Evolutionary conservation across 2,888 invertebrate genomes (phyloP), one percentile per base, ranked within the genome.

Genomic region (Melanostoma scalare): DNA sequence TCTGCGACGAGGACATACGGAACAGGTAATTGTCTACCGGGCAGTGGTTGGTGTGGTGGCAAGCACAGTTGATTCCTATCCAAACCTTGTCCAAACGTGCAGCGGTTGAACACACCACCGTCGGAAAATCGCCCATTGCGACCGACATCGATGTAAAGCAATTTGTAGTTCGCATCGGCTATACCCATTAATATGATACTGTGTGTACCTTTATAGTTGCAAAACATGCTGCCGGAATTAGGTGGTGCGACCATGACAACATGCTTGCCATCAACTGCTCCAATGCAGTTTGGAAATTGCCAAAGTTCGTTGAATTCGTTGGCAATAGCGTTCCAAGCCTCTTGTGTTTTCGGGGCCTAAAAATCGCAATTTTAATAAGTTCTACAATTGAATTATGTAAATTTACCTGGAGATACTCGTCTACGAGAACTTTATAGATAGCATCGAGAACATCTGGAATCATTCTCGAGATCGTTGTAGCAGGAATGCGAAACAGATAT

Each of bases 101-200:
- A 65, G 8, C 50, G 48, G 31, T 40, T 52, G 30, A 50, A 40
- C 38, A 52, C 40, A 10, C 65, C 52, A 55, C 73, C 42, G 31
- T 68, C 68, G 5, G 53, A 68, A 9, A 55, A 55, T 55, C 55
- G 53, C 3, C 68, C 68, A 42, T 38, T 68, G 53, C 55, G 55
- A 31, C 42, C 68, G 35, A 68, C 55, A 35, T 68, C 68, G 55
- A 68, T 20, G 31, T 55, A 68, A 8, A 55, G 31, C 9, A 65
- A n/a, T 33, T 48, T 65, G 42, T 20, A 20, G 20, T 20, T 20
- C 20, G 20, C 65, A 38, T 65, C 65, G 10, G 52, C 36, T 10
- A 65, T 40, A 4, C 36, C 52, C 65, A 65, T 36, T 52, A 56
- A 20, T 40, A 40, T 30, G 4, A 65, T 52, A 31, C 65, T 31